Conservation (phyloP, 2,797 vertebrate species). For the Xenops minutus region DNA sequence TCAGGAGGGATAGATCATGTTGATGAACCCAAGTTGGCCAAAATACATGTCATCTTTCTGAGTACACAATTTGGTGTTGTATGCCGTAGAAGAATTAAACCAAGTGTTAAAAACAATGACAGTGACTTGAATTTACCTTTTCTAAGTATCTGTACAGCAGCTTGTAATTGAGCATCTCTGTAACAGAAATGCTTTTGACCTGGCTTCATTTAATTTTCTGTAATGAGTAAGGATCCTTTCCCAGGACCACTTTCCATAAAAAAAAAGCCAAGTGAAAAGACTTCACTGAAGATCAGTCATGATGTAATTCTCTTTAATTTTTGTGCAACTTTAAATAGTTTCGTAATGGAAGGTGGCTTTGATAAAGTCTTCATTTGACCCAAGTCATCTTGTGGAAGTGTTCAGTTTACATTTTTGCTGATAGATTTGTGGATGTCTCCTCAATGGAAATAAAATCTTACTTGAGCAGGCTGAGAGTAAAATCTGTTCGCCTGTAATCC, state of each 20-base stretch:
- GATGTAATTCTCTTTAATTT: background rate
- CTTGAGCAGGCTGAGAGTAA: background rate
- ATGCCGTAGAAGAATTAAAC: background rate
- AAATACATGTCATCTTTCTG: background rate
- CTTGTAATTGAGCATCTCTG: background rate
- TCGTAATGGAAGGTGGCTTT: background rate
- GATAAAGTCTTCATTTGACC: background rate
- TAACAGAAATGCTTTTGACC: background rate
- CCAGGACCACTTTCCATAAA: background rate
- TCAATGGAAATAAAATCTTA: background rate
- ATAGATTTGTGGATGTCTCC: background rate
- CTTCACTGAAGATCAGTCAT: background rate
- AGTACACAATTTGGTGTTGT: background rate
- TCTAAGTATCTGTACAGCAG: background rate
- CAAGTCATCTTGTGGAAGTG: background rate
- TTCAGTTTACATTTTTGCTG: background rate
- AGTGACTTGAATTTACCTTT: background rate
- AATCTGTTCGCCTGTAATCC: background rate
- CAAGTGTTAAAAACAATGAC: accelerated
- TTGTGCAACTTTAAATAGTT: background rate
- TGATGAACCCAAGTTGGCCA: background rate
- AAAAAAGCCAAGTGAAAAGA: background rate
- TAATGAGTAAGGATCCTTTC: background rate
- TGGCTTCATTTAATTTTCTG: background rate
- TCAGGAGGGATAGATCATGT: background rate